Base-by-base conservation (phyloP, 2,797 vertebrate genomes). In the Phalloptychus januarius region DNA sequence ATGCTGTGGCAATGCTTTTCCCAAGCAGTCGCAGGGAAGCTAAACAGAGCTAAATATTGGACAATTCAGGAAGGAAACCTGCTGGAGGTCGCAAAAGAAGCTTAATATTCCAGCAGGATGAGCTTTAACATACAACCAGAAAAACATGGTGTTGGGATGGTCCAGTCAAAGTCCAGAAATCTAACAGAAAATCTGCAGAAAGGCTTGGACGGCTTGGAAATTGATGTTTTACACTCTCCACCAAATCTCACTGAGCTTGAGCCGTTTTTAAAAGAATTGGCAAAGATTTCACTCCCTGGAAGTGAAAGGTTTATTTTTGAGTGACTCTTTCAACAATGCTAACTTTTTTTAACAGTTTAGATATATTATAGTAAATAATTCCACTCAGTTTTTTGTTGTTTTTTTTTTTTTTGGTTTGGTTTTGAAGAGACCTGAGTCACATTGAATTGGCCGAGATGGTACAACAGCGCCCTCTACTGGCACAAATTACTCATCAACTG, bases 391-490 rank as follows among this genome's bases (percentile, higher is more conserved):
- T 48, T 63, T 63, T 63, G 16, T 11, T 13, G 25, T 28, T 52
- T 3, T 31, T 58, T 48, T 2, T 23, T 52, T 1, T n/a, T 44
- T 25, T 56, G n/a, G 25, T 56, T 11, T n/a, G 46, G 7, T 38
- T 65, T 61, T 44, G 10, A 28, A 44, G 38, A 69, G 18, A 69
- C 38, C 23, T 1, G 63, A 67, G 1, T 40, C 36, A 67, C 23
- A 13, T 56, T 46, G 71, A 4, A 50, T 5, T n/a, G n/a, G 63
- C 52, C 52, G 52, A 73, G 8, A 38, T 74, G 69, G 81, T n/a
- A 71, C 87, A 78, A 63, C 75, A 74, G 81, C 69, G 77, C 84
- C 12, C 91, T 87, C 94, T 90, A 46, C 87, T 88, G 94, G 81
- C 18, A 15, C 0, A 15, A 1, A 33, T 5, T 16, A 58, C 13